Base-by-base conservation (phyloP, 2,113 vertebrate species). In the Coptodon rendalli region DNA sequence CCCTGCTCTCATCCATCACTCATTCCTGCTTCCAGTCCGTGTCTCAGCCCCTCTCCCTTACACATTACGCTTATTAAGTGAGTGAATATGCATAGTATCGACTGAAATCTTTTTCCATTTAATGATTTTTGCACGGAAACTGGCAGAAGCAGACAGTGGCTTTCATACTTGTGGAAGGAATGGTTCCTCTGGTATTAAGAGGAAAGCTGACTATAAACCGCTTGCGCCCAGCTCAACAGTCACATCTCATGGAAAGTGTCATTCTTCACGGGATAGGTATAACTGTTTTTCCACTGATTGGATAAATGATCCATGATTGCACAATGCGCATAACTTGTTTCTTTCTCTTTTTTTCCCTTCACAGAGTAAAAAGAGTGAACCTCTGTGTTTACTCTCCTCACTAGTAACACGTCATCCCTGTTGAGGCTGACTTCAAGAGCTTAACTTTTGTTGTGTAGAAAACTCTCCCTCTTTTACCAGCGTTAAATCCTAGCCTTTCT, bases 121-220 rank as follows among this genome's bases (percentile, higher is more conserved):
- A 63, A 84, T 38, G 9, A 81, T 86, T 89, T 88, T 89, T 89
- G 59, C 53, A 82, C 63, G 52, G 88, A 89, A 88, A 90, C 68
- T 86, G 85, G 83, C 38, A n/a, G 63, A 83, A 3, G 11, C 40
- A 19, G 76, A 3, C 27, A 53, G 50, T 34, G 80, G 61, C 82
- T 86, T 91, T 89, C 81, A 71, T 86, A 40, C 73, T 88, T 66
- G 57, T 68, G 82, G 86, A 91, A 79, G 61, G 54, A 87, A 83
- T 24, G 27, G 63, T 56, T 89, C 66, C 56, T 79, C 24, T 40
- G 82, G 76, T 78, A 87, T 79, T 63, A 9, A 85, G 63, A 66
- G 22, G 19, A 87, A 63, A 43, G 6, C 7, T 0, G 5, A 6
- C 61, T 22, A 59, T 84, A 85, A 88, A 86, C 48, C 11, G 17